Base-by-base conservation (phyloP, 2,113 vertebrate species). In the Trematocara unimaculatum region DNA sequence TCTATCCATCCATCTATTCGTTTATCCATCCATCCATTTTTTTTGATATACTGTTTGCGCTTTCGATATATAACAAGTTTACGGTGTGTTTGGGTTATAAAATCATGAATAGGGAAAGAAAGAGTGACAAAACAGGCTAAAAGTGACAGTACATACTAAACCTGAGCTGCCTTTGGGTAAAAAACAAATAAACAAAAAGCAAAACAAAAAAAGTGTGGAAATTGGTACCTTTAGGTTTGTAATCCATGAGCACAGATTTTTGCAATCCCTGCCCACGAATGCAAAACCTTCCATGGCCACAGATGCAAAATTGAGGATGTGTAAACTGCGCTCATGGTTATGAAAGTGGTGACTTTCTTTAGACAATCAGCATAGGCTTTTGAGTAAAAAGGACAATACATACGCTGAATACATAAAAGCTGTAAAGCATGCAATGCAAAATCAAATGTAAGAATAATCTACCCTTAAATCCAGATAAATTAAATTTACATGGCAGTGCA, bases 71-170 rank as follows among this genome's bases (percentile, higher is more conserved):
- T 47, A 17, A 45, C 14, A 26, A 29, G 40, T 17, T 26, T 45
- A 29, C 6, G 1, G 23, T 74, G 42, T 23, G 83, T 70, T 85
- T 38, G 9, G 8, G 42, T n/a, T 72, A 67, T 13, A 70, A 82
- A 90, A 83, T 74, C 29, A 53, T 77, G 72, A n/a, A 80, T 38
- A 26, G 80, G 18, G 18, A 84, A 13, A 42, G 38, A 70, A 45
- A 51, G 55, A 26, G 40, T 79, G 67, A 79, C 54, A 79, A 82
- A 82, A 78, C 83, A 55, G 78, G 79, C 54, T 82, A 84, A 80
- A 67, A 49, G 13, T 88, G 90, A 91, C 89, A 92, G 72, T 72
- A 49, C 55, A 88, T 35, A 56, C 67, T 86, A 81, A 40, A 54
- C 67, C 40, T 72, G 67, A 74, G 14, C 23, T 74, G 38, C 23